phyloP scores from a whole-genome alignment of 2,888 invertebrate genomes.

The Drosophila nigricruria region DNA sequence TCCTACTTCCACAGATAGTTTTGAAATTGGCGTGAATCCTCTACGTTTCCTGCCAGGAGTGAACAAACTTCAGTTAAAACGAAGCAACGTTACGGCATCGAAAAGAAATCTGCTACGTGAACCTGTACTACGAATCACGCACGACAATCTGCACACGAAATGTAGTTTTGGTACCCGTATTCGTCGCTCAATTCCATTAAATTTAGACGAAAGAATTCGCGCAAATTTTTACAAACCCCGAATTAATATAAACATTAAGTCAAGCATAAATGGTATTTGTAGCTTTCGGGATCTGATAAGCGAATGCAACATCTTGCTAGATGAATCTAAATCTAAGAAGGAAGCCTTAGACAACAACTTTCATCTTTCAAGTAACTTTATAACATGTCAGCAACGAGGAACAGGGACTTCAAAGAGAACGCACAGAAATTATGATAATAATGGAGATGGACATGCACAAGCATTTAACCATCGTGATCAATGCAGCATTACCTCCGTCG shows the following conservation, averaged over 20 bases:
- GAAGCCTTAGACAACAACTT: constrained; percentile 48
- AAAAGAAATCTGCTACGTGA: constrained; percentile 68
- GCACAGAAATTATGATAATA: constrained; percentile 3
- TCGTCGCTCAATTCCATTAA: constrained; percentile 34
- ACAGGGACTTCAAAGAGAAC: constrained; percentile 10
- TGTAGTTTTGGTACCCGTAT: constrained; percentile 34
- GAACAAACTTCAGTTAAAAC: constrained; percentile 65
- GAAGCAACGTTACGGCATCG: constrained; percentile 31
- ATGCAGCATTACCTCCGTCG: background rate
- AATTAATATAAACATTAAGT: constrained; percentile 32
- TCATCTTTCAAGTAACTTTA: constrained; percentile 41
- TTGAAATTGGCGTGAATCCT: constrained; percentile 37
- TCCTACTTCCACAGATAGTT: constrained; percentile 25
- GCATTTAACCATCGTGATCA: constrained; percentile 7
- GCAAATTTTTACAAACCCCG: constrained; percentile 33
- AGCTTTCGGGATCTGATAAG: constrained; percentile 81
- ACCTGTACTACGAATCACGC: constrained; percentile 66
- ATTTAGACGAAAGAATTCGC: constrained; percentile 41
- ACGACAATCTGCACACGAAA: constrained; percentile 51
- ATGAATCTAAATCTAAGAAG: constrained; percentile 66
- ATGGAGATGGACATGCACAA: constrained; percentile 12
- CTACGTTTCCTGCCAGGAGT: constrained; percentile 53
- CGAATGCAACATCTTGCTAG: constrained; percentile 76
- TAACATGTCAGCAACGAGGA: constrained; percentile 31
- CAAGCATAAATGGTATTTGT: constrained; percentile 49